These are phyloP conservation scores for Bryconaethiops microstoma DNA, from an alignment of 2,797 vertebrate species.

Conservation along the genomic window DNA sequence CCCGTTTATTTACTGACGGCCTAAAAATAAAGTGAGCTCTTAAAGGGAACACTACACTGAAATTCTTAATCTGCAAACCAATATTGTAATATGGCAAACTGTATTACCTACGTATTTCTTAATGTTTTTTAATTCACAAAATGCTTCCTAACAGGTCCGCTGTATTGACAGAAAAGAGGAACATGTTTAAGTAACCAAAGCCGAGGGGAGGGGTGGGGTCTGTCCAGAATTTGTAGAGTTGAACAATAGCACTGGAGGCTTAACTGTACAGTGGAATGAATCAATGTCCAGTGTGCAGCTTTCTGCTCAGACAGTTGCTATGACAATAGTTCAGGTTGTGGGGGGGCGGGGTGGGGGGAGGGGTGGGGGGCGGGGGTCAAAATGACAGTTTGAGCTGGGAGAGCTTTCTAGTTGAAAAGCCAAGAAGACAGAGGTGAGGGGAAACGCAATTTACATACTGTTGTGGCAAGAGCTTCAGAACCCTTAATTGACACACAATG, in stretches of 20 bases:
- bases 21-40: too few relatives aligned
- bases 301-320: constrained; percentile 3
- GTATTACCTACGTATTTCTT: too few relatives aligned
- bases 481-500: constrained; percentile 36
- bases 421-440: constrained; percentile 5
- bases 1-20: too few relatives aligned
- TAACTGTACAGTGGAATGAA: constrained; percentile 2
- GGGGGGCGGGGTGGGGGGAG: too few relatives aligned
- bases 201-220: not conserved
- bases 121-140: too few relatives aligned
- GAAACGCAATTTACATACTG: constrained; percentile 30
- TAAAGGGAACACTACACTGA: too few relatives aligned
- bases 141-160: too few relatives aligned
- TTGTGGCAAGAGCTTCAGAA: constrained; percentile 20
- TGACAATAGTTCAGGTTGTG: constrained; percentile 13
- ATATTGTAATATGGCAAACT: too few relatives aligned
- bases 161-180: too few relatives aligned
- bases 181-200: too few relatives aligned
- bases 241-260: not conserved
- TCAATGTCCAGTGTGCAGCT: not conserved
- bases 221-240: not conserved
- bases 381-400: not conserved
- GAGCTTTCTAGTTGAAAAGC: constrained; percentile 12
- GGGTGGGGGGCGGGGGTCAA: too few relatives aligned
- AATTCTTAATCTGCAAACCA: too few relatives aligned